Evolutionary conservation across 2,113 vertebrate species (phyloP).

Genomic region (Melospiza melodia): DNA sequence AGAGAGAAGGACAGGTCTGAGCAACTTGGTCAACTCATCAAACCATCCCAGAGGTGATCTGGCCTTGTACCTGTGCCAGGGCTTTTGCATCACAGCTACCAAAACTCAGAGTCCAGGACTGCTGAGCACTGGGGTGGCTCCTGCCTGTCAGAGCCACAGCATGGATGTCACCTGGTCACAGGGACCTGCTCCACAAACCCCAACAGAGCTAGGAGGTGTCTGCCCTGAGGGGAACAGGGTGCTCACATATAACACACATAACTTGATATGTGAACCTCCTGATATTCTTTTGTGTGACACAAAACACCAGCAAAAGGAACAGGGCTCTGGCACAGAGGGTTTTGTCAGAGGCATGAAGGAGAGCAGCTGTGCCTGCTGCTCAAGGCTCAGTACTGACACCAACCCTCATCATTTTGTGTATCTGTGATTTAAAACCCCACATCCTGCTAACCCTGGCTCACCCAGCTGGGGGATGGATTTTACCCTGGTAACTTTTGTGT

Average conservation of each 20-base stretch:
- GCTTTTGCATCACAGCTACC: neutral
- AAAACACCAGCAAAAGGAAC: neutral
- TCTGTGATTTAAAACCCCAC: neutral
- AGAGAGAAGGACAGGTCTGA: neutral
- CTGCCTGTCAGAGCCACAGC: neutral
- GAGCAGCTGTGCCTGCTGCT: neutral
- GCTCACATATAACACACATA: neutral
- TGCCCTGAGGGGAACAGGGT: neutral
- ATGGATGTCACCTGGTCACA: neutral
- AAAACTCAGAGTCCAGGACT: neutral
- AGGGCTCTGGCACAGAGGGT: neutral
- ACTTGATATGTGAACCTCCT: neutral
- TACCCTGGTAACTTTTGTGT: neutral
- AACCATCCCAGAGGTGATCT: neutral
- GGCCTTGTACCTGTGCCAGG: neutral
- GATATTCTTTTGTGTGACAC: neutral
- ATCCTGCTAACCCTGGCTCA: neutral
- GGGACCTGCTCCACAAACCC: neutral
- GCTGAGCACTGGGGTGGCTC: neutral
- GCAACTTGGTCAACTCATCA: neutral
- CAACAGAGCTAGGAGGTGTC: accelerated
- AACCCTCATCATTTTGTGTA: no score
- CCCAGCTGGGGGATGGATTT: neutral
- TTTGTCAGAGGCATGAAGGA: neutral
- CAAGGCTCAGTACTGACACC: neutral